Evolutionary conservation across 2,888 invertebrate genomes (phyloP).

Genomic region (Nebria salina): DNA sequence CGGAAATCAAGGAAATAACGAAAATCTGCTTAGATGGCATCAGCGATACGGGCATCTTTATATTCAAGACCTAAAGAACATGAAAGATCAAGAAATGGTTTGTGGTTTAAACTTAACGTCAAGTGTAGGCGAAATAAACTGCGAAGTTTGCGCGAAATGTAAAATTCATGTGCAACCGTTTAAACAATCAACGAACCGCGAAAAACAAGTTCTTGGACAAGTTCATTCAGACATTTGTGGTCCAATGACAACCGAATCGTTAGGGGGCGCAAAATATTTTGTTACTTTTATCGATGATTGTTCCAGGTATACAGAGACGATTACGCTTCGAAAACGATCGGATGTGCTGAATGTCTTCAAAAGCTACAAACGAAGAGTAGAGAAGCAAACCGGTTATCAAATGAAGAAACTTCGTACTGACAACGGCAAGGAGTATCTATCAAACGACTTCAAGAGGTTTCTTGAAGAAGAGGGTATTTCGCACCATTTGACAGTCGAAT

Average conservation of each 20-base stretch:
- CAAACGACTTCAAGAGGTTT: constrained; percentile 44
- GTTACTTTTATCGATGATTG: constrained; percentile 52
- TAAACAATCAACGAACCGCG: no score
- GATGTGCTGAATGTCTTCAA: constrained; percentile 27
- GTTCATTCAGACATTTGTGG: no score
- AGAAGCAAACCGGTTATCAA: no score
- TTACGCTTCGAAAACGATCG: constrained; percentile 40
- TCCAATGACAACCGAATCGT: constrained; percentile 39
- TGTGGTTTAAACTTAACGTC: constrained; percentile 39
- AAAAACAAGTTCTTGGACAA: no score
- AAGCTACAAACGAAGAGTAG: no score
- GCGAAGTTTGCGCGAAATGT: constrained; percentile 45
- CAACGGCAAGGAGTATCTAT: constrained; percentile 30
- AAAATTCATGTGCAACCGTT: constrained; percentile 46
- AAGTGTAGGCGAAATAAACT: constrained; percentile 22
- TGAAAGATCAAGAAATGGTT: constrained; percentile 47
- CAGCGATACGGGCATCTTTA: constrained; percentile 50
- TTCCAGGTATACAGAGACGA: constrained; percentile 50
- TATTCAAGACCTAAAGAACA: constrained; percentile 46
- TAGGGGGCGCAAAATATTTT: constrained; percentile 50
- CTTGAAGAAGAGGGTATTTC: constrained; percentile 50
- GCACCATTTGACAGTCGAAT: constrained; percentile 48
- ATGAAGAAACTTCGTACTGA: no score
- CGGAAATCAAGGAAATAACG: no score
- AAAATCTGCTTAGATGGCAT: constrained; percentile 47